phyloP scores from a whole-genome alignment of 1,140 invertebrate genomes.

The Lasaia peninsularis region DNA sequence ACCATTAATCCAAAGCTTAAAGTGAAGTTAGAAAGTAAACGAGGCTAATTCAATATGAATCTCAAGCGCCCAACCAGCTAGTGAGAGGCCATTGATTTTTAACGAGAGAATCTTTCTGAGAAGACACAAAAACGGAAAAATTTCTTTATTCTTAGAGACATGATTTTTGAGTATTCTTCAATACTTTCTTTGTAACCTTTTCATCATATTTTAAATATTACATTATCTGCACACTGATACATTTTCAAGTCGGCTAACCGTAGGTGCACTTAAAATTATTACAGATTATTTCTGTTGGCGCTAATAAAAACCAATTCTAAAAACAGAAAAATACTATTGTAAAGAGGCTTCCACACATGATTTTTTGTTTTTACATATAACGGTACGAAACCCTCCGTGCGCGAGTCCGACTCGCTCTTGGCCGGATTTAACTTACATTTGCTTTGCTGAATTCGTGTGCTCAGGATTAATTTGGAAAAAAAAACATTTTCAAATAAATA shows the following conservation, averaged over 20 bases:
- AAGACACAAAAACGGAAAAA: constrained; percentile 2
- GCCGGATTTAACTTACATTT: too few relatives aligned
- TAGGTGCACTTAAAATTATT: too few relatives aligned
- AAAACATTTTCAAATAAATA: constrained; percentile 1
- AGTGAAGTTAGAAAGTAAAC: neutral
- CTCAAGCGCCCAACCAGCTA: neutral
- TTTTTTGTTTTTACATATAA: too few relatives aligned
- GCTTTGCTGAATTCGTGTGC: too few relatives aligned
- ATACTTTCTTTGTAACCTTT: neutral
- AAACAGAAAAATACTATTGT: too few relatives aligned
- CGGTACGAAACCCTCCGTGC: too few relatives aligned
- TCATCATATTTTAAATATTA: neutral
- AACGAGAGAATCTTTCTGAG: neutral
- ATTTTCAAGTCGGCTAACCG: too few relatives aligned
- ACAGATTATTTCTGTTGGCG: too few relatives aligned
- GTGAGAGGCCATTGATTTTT: constrained; percentile 2
- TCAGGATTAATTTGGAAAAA: neutral
- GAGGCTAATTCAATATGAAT: constrained; percentile 7
- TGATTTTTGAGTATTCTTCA: neutral
- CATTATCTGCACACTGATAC: too few relatives aligned
- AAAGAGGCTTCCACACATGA: too few relatives aligned
- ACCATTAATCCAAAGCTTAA: neutral
- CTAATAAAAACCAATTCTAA: too few relatives aligned
- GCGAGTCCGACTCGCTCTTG: too few relatives aligned
- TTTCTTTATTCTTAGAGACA: neutral